phyloP scores from a whole-genome alignment of 2,888 invertebrate genomes.

The Cotesia congregata region DNA sequence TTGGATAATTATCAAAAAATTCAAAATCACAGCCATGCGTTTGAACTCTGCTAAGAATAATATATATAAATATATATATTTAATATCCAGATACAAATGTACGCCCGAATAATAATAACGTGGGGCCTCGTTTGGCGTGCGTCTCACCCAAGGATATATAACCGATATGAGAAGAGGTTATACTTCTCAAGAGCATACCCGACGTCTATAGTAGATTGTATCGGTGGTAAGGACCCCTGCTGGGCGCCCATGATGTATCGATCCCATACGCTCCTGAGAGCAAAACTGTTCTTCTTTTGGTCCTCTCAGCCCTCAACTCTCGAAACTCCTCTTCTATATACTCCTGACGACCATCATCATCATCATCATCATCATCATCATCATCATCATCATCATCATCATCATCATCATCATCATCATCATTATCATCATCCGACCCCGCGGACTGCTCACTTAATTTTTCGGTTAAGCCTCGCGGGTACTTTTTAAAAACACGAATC shows the following conservation, averaged over 20 bases:
- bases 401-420: background rate
- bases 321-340: background rate
- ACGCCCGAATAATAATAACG: slow-evolving; percentile 13
- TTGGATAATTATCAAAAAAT: slow-evolving; percentile 6
- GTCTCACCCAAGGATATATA: slow-evolving; percentile 22
- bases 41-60: background rate
- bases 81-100: background rate
- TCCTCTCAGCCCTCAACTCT: slow-evolving; percentile 32
- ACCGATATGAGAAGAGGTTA: slow-evolving; percentile 21
- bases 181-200: slow-evolving; percentile 10
- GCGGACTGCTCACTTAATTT: slow-evolving; percentile 41
- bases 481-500: slow-evolving; percentile 26
- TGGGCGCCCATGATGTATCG: slow-evolving; percentile 67
- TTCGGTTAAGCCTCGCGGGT: slow-evolving; percentile 4
- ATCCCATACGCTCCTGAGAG: slow-evolving; percentile 63
- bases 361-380: background rate
- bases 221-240: slow-evolving; percentile 60
- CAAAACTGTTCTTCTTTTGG: slow-evolving; percentile 24
- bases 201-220: slow-evolving; percentile 49
- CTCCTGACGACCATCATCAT: slow-evolving; percentile 30
- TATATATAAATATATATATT: background rate
- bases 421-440: slow-evolving; percentile 18
- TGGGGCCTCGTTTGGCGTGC: slow-evolving; percentile 15
- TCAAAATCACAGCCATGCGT: background rate
- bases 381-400: slow-evolving; percentile 15